Conservation (phyloP, 2,888 invertebrate species). For the Cylloceria caligata region DNA sequence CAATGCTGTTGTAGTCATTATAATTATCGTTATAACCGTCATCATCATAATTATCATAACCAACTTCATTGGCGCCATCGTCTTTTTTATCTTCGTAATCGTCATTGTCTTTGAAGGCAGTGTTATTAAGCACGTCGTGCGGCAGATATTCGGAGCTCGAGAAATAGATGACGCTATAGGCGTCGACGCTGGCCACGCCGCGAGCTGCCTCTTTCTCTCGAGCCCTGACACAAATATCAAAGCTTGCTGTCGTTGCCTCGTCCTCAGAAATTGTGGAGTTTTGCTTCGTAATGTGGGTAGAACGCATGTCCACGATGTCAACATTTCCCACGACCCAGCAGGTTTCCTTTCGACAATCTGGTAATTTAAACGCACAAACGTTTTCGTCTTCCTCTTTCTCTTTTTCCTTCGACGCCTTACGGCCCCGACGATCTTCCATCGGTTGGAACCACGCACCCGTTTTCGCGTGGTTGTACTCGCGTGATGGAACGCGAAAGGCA, state of each 20-base stretch:
- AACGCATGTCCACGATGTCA: slow-evolving; percentile 86
- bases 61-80: slow-evolving; percentile 29
- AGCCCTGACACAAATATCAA: slow-evolving; percentile 56
- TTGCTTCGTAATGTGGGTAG: slow-evolving; percentile 84
- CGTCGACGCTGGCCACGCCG: slow-evolving; percentile 39
- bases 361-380: not conserved
- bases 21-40: slow-evolving; percentile 49
- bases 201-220: slow-evolving; percentile 7
- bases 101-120: slow-evolving; percentile 75
- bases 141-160: slow-evolving; percentile 22
- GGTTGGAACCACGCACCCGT: slow-evolving; percentile 85
- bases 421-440: slow-evolving; percentile 66
- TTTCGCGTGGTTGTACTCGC: slow-evolving; percentile 66
- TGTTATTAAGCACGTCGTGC: slow-evolving; percentile 75
- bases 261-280: slow-evolving; percentile 70
- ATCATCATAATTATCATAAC: slow-evolving; percentile 51
- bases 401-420: slow-evolving; percentile 50
- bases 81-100: slow-evolving; percentile 50
- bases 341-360: not conserved
- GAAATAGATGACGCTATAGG: slow-evolving; percentile 26
- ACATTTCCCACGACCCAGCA: not conserved
- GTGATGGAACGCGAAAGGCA: slow-evolving; percentile 68
- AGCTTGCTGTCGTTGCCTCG: slow-evolving; percentile 83
- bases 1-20: slow-evolving; percentile 56
- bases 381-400: slow-evolving; percentile 28